Evolutionary conservation across 2,888 invertebrate genomes (phyloP), one percentile per base, ranked within the genome.

Genomic region (Erannis defoliaria): DNA sequence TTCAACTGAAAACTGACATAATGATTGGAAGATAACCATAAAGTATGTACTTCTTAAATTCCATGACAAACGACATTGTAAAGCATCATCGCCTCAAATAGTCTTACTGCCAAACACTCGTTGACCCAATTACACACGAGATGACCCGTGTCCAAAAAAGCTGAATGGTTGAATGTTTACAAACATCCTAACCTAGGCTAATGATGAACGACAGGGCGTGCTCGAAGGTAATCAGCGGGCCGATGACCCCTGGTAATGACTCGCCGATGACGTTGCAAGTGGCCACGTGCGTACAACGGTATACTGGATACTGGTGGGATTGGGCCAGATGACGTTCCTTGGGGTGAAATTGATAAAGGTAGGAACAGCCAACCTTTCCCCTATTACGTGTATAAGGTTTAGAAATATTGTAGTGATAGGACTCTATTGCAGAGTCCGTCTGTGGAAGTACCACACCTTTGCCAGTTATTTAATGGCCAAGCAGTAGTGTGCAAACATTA

Each of bases 141-240:
- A 83, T 82, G 76, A 72, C 64, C 71, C 73, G 72, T 74, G 73
- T 71, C 77, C 76, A 80, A 77, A 86, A 81, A 77, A 76, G 75
- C 71, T 85, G 84, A 87, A 88, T 86, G 84, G 81, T 79, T 81
- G 83, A 80, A 83, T 93, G 93, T 93, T 93, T 93, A 92, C 92
- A 91, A 92, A 92, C 90, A 90, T 88, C 87, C 89, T 91, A 92
- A 93, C 93, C 93, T 93, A 93, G 92, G 91, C 88, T 92, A 93
- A 93, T 92, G 90, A 89, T 89, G 88, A 91, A 85, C 86, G 91
- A 87, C 90, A 92, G 89, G 90, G 90, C 89, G 85, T 83, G 86
- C 80, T 83, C 78, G 76, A 84, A 82, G 90, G 90, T 90, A 91
- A 92, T 92, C 91, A 92, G 83, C 81, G 81, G 85, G 88, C 80